Percentiles rank a stretch among this genome's conserved stretches.
Conservation (phyloP, 2,113 vertebrate species). For the Nothocercus nigrocapillus region DNA sequence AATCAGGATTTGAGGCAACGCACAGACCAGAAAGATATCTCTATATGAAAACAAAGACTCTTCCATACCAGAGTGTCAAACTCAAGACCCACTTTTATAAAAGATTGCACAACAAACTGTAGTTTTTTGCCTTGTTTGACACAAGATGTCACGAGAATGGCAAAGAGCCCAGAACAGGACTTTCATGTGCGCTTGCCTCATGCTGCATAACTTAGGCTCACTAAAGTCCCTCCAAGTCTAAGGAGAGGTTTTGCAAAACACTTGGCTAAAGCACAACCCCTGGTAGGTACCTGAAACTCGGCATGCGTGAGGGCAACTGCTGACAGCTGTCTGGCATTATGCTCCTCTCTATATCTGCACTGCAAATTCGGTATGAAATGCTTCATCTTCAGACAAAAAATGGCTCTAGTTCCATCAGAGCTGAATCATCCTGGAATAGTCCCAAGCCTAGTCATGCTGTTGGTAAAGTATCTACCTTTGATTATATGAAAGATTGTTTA, state of each 20-base stretch:
- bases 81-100: neutral
- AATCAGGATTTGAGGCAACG: neutral
- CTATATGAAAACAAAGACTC: neutral
- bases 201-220: neutral
- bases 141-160: neutral
- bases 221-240: neutral
- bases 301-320: accelerated
- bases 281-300: accelerated
- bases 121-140: neutral
- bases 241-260: neutral
- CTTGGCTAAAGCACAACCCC: neutral
- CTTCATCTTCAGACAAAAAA: neutral
- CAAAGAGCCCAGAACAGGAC: neutral
- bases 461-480: neutral
- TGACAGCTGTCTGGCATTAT: neutral
- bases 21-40: neutral
- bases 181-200: neutral
- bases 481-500: neutral
- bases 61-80: neutral
- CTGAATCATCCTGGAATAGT: neutral
- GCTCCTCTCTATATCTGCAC: neutral
- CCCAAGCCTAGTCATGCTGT: neutral
- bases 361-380: neutral
- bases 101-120: neutral
- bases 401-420: neutral